Conservation (phyloP, 2,113 vertebrate species). For the Eidolon helvum region DNA sequence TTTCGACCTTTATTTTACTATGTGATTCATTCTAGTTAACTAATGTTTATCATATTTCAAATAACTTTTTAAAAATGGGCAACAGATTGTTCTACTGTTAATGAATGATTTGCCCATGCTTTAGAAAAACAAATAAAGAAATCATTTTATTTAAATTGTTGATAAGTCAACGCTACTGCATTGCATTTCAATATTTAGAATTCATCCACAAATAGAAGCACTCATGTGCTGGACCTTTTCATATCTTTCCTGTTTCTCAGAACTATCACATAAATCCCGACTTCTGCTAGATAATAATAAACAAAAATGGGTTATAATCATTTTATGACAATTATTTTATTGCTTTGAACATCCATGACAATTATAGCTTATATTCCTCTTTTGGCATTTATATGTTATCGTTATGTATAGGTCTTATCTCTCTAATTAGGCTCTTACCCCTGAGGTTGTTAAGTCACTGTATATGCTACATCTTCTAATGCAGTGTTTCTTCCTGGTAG, state of each 20-base stretch:
- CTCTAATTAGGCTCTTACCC: neutral
- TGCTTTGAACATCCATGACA: neutral
- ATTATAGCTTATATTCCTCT: neutral
- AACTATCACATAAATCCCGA: neutral
- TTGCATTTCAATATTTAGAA: neutral
- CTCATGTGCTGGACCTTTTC: neutral
- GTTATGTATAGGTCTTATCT: neutral
- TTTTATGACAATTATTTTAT: neutral
- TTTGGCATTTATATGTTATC: neutral
- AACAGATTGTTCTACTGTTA: neutral
- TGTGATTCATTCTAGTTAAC: neutral
- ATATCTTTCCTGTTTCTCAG: neutral
- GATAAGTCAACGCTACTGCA: neutral
- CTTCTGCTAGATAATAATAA: neutral
- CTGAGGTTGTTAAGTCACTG: neutral
- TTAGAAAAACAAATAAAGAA: constrained; percentile 1
- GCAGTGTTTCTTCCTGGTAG: neutral
- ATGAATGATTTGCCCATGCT: neutral
- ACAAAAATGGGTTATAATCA: neutral
- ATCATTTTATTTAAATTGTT: neutral
- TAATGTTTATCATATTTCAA: neutral
- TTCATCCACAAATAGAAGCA: neutral
- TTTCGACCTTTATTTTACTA: neutral
- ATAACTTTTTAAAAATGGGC: neutral
- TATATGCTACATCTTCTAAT: neutral